Evolutionary conservation across 1,140 invertebrate species (phyloP), one percentile per base, ranked within the genome.

Genomic region (Neoseiulus cucumeris): DNA sequence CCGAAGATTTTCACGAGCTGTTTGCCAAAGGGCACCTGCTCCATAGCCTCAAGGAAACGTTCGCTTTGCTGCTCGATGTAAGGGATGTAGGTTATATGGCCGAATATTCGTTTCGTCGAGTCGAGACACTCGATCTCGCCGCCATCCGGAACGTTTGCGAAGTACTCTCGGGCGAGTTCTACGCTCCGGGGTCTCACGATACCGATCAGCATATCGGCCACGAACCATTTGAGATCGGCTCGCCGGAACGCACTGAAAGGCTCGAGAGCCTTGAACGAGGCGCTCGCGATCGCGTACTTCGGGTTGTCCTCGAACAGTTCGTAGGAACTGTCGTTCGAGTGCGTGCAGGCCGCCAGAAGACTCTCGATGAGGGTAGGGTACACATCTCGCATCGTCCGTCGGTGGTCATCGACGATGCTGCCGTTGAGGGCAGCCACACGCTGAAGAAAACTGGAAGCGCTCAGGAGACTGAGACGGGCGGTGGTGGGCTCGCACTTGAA

Each of bases 81-180:
- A 1, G 51, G 51, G 12, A 59, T 17, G 22, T 20, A 59, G 51
- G 51, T 59, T 1, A 59, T 25, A 25, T 59, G 25, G 51, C 51
- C 51, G 22, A 59, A 59, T 29, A 59, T n/a, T n/a, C 22, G 51
- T 59, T 59, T 59, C 14, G 51, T 59, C 33, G 51, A 59, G 33
- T 59, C 51, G 17, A 59, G 51, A 9, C 51, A 59, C 51, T 59
- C 51, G 51, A 59, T 2, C 22, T n/a, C 51, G 51, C 51, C 51
- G 25, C 51, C 51, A 9, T 59, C 22, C 33, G 33, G 33, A 39
- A 9, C 33, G 14, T 17, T 25, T 1, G 51, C 14, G 22, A 59
- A 59, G 22, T 59, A 59, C 14, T 59, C 14, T 17, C 22, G 51
- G 51, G 51, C 51, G 17, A 59, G 51, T 33, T 59, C 51, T 12